Base-by-base conservation (phyloP, 2,113 vertebrate species). In the Monopterus albus region DNA sequence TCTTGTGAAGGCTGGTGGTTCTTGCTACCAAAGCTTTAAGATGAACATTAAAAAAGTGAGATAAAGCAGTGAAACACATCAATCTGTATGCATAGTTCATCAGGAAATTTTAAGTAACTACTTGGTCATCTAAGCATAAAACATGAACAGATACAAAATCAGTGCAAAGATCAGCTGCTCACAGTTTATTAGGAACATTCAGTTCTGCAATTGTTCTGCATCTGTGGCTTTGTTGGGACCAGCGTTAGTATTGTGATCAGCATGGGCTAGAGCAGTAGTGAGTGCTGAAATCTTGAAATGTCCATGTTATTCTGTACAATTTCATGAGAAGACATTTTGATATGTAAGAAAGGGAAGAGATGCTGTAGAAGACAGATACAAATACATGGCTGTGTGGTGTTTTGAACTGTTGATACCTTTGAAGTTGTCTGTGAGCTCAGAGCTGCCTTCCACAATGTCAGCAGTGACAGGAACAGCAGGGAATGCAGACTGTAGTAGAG, bases 361-460 rank as follows among this genome's bases (percentile, higher is more conserved):
- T n/a, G n/a, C n/a, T n/a, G n/a, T n/a, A n/a, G n/a, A n/a, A 40
- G 1, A 1, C 29, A 33, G 9, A 17, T 6, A 14, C 20, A 51
- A 31, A 10, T 5, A 15, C 39, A 39, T 57, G 18, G 33, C n/a
- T 15, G 7, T 40, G 25, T 5, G 7, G 10, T 26, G 33, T 60
- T 33, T 31, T 76, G 29, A 50, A 72, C 14, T 4, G 36, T 73
- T 7, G 3, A 11, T 90, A 97, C 95, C 95, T 96, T 94, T 95
- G 75, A 97, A 96, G 60, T 92, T 92, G 10, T 80, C 31, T 20
- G 92, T 84, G 81, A 97, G 95, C 50, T 93, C 78, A 42, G 66
- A 59, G 81, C 86, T 95, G 70, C 95, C 95, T 33, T 97, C 96
- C 77, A 98, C 64, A 43, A 94, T 88, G 5, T 96, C 91, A 1